Conservation (phyloP, 2,888 invertebrate genomes). For the Hydropsyche betteni region DNA sequence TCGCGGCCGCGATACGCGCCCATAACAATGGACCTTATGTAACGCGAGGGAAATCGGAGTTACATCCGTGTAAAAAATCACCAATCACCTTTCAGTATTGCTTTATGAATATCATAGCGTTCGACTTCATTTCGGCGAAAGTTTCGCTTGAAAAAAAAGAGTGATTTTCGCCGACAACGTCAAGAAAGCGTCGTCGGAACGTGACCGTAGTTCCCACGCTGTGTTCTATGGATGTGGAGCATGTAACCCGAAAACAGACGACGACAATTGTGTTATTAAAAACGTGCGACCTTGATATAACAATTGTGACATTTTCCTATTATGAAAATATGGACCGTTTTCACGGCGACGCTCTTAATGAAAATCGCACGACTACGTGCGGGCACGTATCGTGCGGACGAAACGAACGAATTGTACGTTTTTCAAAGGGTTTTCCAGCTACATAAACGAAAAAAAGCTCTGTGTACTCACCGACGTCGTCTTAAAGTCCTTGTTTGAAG, state of each 20-base stretch:
- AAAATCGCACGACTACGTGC: constrained; percentile 4
- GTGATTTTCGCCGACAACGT: neutral
- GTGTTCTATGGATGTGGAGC: constrained; percentile 10
- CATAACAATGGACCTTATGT: constrained; percentile 28
- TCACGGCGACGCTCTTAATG: neutral
- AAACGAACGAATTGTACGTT: neutral
- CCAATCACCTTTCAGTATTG: neutral
- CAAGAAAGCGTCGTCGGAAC: constrained; percentile 12
- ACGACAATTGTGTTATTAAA: constrained; percentile 17
- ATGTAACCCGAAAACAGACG: constrained; percentile 12
- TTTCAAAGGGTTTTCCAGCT: neutral
- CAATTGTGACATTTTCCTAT: constrained; percentile 23
- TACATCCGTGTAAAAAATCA: neutral
- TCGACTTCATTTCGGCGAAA: neutral
- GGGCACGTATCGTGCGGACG: neutral
- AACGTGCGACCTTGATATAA: constrained; percentile 20
- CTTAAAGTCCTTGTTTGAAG: constrained; percentile 5
- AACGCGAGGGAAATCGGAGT: constrained; percentile 19
- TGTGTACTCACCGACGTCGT: constrained; percentile 14
- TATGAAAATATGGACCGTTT: constrained; percentile 10
- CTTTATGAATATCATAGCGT: neutral
- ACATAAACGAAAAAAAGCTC: neutral
- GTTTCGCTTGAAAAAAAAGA: too few relatives aligned
- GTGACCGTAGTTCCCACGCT: constrained; percentile 22
- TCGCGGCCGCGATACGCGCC: too few relatives aligned